Percentiles rank a stretch among this genome's conserved stretches.
Conservation (phyloP, 2,797 vertebrate species). For the Pyrocephalus nanus region DNA sequence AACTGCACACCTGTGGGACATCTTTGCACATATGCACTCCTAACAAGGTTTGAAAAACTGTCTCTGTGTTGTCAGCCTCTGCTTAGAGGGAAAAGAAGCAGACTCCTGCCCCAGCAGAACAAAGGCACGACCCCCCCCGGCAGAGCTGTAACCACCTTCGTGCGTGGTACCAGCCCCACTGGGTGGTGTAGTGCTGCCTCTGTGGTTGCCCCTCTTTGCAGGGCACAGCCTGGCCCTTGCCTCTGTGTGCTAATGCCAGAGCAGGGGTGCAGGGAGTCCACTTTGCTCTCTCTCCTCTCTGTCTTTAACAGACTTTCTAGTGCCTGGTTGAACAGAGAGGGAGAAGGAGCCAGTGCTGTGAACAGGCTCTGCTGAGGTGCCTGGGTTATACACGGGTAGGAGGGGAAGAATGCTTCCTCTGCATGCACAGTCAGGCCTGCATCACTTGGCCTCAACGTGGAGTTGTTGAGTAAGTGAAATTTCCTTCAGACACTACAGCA, state of each 20-base stretch:
- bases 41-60: not conserved
- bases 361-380: not conserved
- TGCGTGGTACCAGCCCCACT: rapidly evolving
- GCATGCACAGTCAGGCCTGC: not conserved
- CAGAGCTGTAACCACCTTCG: not conserved
- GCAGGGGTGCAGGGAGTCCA: not conserved
- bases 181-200: rapidly evolving
- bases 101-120: not conserved
- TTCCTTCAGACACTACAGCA: not conserved
- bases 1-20: rapidly evolving
- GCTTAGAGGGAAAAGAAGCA: not conserved
- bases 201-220: not conserved
- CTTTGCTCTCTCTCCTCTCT: not conserved
- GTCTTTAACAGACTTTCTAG: not conserved
- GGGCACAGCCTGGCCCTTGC: not conserved
- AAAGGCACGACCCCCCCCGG: not conserved
- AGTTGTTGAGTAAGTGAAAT: conserved; percentile 65
- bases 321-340: not conserved
- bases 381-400: not conserved
- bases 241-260: not conserved
- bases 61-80: not conserved
- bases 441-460: conserved; percentile 24
- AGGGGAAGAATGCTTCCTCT: not conserved
- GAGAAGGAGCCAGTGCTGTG: not conserved
- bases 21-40: not conserved